phyloP scores from a whole-genome alignment of 2,888 invertebrate species.

The Ornithoptera priamus region DNA sequence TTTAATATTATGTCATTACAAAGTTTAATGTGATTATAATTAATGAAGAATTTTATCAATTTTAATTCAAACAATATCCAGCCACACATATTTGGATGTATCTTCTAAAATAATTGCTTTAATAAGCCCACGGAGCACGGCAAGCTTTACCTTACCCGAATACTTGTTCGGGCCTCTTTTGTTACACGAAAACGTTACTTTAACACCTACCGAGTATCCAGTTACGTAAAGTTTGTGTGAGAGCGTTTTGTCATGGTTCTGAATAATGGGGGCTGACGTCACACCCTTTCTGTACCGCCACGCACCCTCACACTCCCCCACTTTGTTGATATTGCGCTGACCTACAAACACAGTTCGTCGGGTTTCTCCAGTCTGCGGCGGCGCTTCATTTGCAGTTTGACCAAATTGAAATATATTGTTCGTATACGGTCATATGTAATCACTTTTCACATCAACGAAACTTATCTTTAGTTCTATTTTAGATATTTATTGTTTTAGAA shows the following conservation, averaged over 20 bases:
- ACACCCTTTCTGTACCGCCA: conserved; percentile 43
- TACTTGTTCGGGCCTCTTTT: conserved; percentile 6
- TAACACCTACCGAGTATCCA: conserved; percentile 20
- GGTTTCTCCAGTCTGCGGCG: conserved; percentile 33
- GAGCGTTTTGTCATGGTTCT: conserved; percentile 38
- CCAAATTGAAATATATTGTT: background rate
- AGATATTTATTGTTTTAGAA: no score
- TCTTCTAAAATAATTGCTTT: background rate
- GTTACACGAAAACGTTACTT: conserved; percentile 17
- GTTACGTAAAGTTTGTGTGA: conserved; percentile 35
- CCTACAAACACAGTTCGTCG: conserved; percentile 70
- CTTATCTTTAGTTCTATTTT: background rate
- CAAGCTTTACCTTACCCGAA: background rate
- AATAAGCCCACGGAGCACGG: background rate
- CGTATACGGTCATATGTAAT: background rate
- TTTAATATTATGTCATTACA: no score
- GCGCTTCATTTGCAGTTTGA: conserved; percentile 22
- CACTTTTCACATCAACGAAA: background rate
- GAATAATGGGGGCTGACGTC: conserved; percentile 38
- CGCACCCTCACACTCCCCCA: conserved; percentile 39
- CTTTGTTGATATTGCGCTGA: conserved; percentile 69
- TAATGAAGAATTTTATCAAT: background rate
- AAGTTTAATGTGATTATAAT: no score
- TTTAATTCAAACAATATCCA: no score
- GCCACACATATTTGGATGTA: background rate